A percentile compares a stretch with the other conserved stretches of the same genome.
Conservation (phyloP, 2,113 vertebrate genomes). For the Neodon shergylaensis region DNA sequence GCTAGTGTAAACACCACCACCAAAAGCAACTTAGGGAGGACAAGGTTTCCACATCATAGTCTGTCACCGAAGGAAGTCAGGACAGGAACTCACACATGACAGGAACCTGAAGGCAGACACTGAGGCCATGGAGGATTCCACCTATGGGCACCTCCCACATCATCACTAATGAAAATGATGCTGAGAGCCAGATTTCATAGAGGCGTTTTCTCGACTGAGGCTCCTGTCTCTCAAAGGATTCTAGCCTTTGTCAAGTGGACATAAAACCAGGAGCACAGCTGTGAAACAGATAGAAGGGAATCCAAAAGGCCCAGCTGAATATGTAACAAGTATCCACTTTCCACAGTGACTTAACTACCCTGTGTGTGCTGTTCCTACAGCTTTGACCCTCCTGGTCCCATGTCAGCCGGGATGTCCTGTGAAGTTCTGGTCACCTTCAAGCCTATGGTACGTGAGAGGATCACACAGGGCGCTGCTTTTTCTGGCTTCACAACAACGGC, state of each 20-base stretch:
- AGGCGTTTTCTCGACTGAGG: background rate
- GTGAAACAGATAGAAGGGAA: rapidly evolving
- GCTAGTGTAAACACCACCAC: background rate
- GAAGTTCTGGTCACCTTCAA: constrained; percentile 90
- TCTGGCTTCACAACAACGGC: background rate
- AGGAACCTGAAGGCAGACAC: background rate
- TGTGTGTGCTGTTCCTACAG: constrained; percentile 78
- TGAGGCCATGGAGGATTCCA: background rate
- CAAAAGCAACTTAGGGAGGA: background rate
- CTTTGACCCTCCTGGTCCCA: constrained; percentile 90
- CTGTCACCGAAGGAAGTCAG: background rate
- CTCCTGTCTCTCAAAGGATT: background rate
- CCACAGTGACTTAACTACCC: rapidly evolving
- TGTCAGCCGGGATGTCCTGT: constrained; percentile 94
- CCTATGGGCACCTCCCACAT: background rate
- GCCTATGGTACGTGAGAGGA: constrained; percentile 88
- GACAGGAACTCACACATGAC: background rate
- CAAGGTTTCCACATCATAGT: background rate
- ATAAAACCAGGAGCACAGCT: background rate
- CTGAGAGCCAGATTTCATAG: too few species aligned
- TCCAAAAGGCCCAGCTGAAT: background rate
- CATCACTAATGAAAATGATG: background rate
- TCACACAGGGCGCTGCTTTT: background rate
- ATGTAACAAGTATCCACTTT: rapidly evolving
- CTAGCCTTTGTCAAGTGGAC: background rate